Conservation (phyloP, 2,113 vertebrate species). For the Mesembrinibis cayennensis region DNA sequence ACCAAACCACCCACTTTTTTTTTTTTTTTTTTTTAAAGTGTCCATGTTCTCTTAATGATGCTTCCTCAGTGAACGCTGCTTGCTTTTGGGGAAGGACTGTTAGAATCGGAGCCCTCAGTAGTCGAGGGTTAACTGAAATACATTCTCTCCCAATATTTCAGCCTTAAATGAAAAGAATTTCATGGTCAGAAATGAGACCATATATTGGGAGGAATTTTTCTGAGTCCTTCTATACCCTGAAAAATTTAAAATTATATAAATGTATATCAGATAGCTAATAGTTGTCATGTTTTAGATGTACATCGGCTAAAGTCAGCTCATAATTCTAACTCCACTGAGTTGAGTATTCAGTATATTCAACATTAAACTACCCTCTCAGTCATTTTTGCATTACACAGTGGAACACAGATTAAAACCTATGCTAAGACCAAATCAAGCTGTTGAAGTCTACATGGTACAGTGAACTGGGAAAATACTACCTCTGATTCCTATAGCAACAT, state of each 20-base stretch:
- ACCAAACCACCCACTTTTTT: neutral
- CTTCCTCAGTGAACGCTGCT: neutral
- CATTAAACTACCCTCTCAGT: neutral
- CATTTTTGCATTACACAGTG: neutral
- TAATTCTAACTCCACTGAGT: neutral
- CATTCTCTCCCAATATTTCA: neutral
- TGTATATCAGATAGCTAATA: neutral
- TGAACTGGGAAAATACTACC: neutral
- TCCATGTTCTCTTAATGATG: neutral
- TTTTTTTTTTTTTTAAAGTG: neutral
- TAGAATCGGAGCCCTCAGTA: neutral
- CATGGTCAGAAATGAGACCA: neutral
- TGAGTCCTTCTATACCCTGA: neutral
- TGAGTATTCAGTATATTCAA: neutral
- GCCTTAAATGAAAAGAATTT: neutral
- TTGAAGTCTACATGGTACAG: neutral
- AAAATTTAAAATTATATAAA: neutral
- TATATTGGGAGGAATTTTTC: neutral
- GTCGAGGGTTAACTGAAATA: neutral
- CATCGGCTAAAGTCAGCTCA: neutral
- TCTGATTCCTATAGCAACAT: neutral
- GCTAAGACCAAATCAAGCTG: neutral
- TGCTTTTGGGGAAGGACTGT: neutral
- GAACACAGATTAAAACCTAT: neutral
- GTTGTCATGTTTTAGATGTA: neutral